Conservation (phyloP, 92 coral and sea anemone species). For the Muricea muricata region DNA sequence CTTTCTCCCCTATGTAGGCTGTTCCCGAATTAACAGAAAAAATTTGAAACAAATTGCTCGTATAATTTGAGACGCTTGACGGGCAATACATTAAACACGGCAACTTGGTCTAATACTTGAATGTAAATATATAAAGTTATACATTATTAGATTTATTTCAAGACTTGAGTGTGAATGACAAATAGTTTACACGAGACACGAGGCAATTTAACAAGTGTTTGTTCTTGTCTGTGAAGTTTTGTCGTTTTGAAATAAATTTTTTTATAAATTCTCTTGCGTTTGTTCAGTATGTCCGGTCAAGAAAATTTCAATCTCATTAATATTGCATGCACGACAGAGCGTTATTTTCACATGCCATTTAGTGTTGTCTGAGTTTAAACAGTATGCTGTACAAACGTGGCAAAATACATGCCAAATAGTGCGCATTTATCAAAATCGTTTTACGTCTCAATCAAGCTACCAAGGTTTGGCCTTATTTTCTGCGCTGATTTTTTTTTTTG, state of each 20-base stretch:
- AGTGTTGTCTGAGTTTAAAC: background rate
- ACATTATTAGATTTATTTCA: background rate
- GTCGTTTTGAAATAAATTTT: background rate
- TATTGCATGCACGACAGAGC: background rate
- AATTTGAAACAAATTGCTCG: constrained; percentile 45
- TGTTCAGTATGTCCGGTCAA: background rate
- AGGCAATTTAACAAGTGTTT: background rate
- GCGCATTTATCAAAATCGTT: too few relatives aligned
- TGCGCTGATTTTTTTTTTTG: too few relatives aligned
- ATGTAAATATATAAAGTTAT: background rate
- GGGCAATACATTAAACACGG: background rate
- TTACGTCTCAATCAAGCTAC: too few relatives aligned
- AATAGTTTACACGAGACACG: background rate
- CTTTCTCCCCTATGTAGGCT: constrained; percentile 72
- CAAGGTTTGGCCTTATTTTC: too few relatives aligned
- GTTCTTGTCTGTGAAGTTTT: background rate
- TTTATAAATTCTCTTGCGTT: background rate
- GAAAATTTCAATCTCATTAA: background rate
- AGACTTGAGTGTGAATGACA: background rate
- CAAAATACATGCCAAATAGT: too few relatives aligned
- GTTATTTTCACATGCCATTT: background rate
- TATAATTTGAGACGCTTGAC: background rate
- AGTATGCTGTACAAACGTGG: too few relatives aligned
- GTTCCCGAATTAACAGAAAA: constrained; percentile 95
- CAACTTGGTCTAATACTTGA: background rate